A percentile compares a stretch with the other conserved stretches of the same genome.
phyloP scores from a whole-genome alignment of 2,113 vertebrate genomes.

The Progne subis region DNA sequence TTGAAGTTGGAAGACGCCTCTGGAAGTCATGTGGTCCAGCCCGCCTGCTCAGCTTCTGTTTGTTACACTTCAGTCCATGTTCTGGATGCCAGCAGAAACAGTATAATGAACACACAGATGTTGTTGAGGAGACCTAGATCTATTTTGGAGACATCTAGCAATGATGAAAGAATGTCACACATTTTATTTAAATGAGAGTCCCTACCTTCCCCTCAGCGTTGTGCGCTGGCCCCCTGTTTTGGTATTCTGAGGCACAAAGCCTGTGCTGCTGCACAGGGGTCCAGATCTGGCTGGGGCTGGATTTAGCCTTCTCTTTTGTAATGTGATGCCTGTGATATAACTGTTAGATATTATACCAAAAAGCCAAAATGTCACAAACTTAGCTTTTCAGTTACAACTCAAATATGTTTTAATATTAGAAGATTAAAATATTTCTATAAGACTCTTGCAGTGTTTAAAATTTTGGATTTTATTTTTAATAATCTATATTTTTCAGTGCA shows the following conservation, averaged over 20 bases:
- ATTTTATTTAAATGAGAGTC: not conserved
- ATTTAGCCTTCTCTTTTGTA: not conserved
- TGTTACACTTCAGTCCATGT: not conserved
- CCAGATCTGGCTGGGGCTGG: not conserved
- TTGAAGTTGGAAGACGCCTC: not conserved
- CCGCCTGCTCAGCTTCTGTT: not conserved
- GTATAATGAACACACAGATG: not conserved
- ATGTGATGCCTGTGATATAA: not conserved
- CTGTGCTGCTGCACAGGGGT: not conserved
- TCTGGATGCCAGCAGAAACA: not conserved
- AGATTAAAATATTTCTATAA: not conserved
- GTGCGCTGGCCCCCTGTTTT: not conserved
- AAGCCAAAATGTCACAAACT: not conserved
- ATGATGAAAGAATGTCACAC: not conserved
- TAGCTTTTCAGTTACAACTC: not conserved
- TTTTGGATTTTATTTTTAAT: not conserved
- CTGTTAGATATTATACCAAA: not conserved
- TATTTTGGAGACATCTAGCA: not conserved
- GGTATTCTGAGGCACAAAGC: not conserved
- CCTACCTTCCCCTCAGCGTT: not conserved
- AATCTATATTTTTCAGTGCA: not conserved
- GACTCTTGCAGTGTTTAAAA: not conserved
- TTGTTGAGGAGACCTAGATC: not conserved
- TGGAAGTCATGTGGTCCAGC: not conserved
- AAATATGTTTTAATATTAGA: not conserved